These are phyloP conservation scores for Tanytarsus gracilentus DNA, from an alignment of 2,888 invertebrate species.

Conservation along the genomic window DNA sequence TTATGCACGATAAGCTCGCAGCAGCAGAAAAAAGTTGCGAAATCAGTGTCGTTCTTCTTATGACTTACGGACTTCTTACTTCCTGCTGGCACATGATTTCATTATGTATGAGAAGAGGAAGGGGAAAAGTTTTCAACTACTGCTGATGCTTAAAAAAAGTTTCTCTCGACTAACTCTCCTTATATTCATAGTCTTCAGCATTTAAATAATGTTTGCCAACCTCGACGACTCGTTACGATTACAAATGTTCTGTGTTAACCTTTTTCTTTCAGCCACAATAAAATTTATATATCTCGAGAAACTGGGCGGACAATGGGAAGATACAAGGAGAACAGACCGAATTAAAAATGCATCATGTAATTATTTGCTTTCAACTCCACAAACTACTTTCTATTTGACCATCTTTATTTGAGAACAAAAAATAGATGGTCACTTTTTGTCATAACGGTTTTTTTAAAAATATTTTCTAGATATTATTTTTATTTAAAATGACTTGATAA, in stretches of 20 bases:
- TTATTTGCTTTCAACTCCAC: slow-evolving; percentile 2
- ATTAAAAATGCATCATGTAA: slow-evolving; percentile 20
- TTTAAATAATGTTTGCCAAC: background rate
- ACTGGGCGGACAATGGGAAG: too few species aligned
- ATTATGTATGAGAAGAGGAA: background rate
- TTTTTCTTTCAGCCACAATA: background rate
- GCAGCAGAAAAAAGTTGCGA: background rate
- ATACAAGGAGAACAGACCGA: too few species aligned
- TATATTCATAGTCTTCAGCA: background rate
- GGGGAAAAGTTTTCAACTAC: background rate
- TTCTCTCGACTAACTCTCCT: background rate
- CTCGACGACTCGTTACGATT: slow-evolving; percentile 6
- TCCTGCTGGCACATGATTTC: slow-evolving; percentile 10
- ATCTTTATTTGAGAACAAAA: background rate
- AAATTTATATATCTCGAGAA: background rate
- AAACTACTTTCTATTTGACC: background rate
- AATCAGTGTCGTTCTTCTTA: background rate
- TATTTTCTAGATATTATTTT: too few species aligned
- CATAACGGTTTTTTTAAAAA: too few species aligned
- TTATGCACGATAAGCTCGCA: slow-evolving; percentile 7
- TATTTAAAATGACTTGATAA: too few species aligned
- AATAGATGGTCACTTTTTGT: too few species aligned
- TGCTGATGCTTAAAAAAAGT: background rate
- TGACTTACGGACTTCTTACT: slow-evolving; percentile 3
- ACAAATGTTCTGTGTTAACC: too few species aligned